Conservation (phyloP, 2,113 vertebrate genomes). For the Forbesichthys agassizii region DNA sequence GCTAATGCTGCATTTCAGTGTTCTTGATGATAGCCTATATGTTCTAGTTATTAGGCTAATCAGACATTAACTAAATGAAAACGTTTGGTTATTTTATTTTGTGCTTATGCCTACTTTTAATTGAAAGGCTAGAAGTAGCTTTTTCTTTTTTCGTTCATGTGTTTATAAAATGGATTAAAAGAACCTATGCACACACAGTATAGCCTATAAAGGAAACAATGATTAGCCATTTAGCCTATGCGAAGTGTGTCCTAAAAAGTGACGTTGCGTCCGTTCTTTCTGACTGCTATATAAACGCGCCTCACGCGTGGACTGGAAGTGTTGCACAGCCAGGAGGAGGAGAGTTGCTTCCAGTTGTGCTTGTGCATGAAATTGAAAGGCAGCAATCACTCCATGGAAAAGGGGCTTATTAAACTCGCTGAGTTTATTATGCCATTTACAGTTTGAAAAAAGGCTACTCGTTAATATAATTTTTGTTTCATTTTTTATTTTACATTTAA, state of each 20-base stretch:
- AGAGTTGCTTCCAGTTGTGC: slow-evolving; percentile 32
- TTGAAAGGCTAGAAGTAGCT: too few relatives aligned
- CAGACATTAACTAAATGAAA: too few relatives aligned
- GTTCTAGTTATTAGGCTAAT: too few relatives aligned
- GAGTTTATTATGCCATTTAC: not conserved
- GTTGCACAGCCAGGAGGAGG: slow-evolving; percentile 42
- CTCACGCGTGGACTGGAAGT: slow-evolving; percentile 41
- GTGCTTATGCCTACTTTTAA: too few relatives aligned
- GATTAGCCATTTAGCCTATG: not conserved
- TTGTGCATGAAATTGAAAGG: slow-evolving; percentile 7
- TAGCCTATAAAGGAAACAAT: not conserved
- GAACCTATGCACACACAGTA: not conserved
- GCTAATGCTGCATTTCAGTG: too few relatives aligned
- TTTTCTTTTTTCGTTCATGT: too few relatives aligned
- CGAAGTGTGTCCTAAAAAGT: slow-evolving; percentile 41
- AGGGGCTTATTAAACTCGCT: slow-evolving; percentile 28
- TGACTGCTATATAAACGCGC: slow-evolving; percentile 66
- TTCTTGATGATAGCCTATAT: too few relatives aligned
- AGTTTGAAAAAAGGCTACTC: not conserved
- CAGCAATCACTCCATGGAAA: not conserved
- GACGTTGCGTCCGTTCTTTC: slow-evolving; percentile 73
- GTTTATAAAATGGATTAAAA: not conserved
- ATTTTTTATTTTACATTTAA: not conserved
- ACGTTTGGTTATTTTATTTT: too few relatives aligned
- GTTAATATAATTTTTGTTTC: not conserved